Percentiles rank a stretch among this genome's conserved stretches.
Conservation (phyloP, 2,113 vertebrate species). For the Indri indri region DNA sequence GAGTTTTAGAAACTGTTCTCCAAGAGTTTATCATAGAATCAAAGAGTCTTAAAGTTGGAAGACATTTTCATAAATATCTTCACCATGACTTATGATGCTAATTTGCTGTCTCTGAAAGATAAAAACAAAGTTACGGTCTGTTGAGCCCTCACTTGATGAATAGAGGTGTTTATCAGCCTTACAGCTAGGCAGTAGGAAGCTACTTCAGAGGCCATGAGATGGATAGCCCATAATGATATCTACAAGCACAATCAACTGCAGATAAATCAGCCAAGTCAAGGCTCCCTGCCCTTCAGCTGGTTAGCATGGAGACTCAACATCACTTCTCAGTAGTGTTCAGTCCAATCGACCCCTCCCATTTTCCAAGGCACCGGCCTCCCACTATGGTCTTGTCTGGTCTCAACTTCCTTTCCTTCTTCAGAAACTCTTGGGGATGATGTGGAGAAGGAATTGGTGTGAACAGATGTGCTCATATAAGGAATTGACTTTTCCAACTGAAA, state of each 20-base stretch:
- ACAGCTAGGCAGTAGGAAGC: neutral
- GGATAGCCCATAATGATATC: neutral
- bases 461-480: neutral
- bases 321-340: neutral
- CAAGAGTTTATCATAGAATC: conserved; percentile 30
- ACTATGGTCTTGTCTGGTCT: neutral
- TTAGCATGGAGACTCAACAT: neutral
- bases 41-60: conserved; percentile 38
- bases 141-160: conserved; percentile 40
- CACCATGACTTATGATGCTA: conserved; percentile 48
- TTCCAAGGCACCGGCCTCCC: neutral
- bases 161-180: conserved; percentile 58
- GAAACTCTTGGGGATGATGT: neutral
- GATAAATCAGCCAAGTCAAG: conserved; percentile 24
- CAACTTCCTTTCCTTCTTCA: neutral
- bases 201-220: conserved; percentile 27
- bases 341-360: neutral
- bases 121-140: conserved; percentile 49
- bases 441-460: neutral
- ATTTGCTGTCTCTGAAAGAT: conserved; percentile 62
- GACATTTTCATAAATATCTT: conserved; percentile 57
- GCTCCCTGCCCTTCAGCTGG: neutral
- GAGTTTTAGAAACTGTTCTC: conserved; percentile 43
- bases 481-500: neutral
- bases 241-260: neutral